Conservation (phyloP, 2,888 invertebrate genomes). For the Trichogramma evanescens region DNA sequence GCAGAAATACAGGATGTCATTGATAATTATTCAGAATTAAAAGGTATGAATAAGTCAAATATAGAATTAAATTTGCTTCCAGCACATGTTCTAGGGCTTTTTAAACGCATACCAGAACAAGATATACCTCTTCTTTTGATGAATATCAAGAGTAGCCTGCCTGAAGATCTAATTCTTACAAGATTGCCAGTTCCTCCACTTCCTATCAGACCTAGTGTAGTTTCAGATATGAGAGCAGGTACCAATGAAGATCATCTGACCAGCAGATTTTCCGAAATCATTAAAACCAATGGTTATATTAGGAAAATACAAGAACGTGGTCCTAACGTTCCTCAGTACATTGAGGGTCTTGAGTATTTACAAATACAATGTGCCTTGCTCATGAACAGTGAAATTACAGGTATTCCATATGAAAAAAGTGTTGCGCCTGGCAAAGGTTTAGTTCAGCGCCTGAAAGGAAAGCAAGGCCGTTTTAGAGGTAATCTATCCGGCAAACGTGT, state of each 20-base stretch:
- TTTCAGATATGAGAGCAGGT: constrained; percentile 90
- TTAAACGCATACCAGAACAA: constrained; percentile 53
- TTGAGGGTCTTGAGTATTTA: constrained; percentile 94
- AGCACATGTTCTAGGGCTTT: constrained; percentile 58
- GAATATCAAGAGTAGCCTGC: constrained; percentile 55
- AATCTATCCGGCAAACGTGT: constrained; percentile 97
- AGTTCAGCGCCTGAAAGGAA: constrained; percentile 94
- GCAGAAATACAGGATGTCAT: constrained; percentile 64
- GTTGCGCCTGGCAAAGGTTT: constrained; percentile 81
- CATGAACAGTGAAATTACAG: constrained; percentile 95
- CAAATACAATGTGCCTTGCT: constrained; percentile 92
- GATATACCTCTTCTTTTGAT: constrained; percentile 61
- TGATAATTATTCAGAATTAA: constrained; percentile 77
- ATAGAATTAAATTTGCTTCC: constrained; percentile 62
- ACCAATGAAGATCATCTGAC: constrained; percentile 96
- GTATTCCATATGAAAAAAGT: constrained; percentile 81
- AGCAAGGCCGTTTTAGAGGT: constrained; percentile 96
- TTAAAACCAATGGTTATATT: constrained; percentile 90
- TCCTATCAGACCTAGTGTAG: constrained; percentile 93
- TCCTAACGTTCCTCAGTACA: constrained; percentile 82
- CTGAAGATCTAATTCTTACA: constrained; percentile 85
- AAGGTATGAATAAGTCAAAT: constrained; percentile 59
- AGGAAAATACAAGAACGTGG: constrained; percentile 78
- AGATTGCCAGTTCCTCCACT: constrained; percentile 92
- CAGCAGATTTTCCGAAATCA: constrained; percentile 93